Evolutionary conservation across 2,888 invertebrate genomes (phyloP).

Genomic region (Troglohyphantes excavatus): DNA sequence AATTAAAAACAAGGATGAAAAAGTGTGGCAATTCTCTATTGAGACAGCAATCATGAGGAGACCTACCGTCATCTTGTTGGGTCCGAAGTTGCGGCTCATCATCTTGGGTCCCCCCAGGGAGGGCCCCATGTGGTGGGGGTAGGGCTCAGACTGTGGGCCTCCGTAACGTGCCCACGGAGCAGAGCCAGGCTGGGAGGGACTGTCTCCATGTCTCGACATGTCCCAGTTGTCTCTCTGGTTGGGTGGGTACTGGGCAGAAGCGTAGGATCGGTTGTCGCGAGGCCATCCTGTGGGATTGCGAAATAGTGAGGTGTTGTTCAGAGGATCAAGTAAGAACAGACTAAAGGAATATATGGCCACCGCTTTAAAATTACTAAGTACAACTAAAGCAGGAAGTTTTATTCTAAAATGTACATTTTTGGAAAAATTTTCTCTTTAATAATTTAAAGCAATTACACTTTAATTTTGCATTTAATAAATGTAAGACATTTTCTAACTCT

Average conservation of each 20-base stretch:
- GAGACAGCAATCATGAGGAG: not conserved
- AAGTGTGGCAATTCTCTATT: not conserved
- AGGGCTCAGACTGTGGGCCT: slow-evolving; percentile 44
- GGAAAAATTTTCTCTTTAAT: too few relatives aligned
- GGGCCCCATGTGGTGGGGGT: slow-evolving; percentile 42
- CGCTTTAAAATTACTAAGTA: not conserved
- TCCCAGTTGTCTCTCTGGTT: slow-evolving; percentile 73
- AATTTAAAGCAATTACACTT: too few relatives aligned
- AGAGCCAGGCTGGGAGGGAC: slow-evolving; percentile 40
- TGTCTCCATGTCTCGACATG: too few relatives aligned
- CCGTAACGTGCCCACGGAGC: slow-evolving; percentile 55
- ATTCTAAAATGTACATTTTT: too few relatives aligned
- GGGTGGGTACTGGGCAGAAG: slow-evolving; percentile 67
- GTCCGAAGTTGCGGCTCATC: slow-evolving; percentile 62
- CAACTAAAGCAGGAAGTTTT: too few relatives aligned
- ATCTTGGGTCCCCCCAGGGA: slow-evolving; percentile 74
- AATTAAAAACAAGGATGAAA: not conserved
- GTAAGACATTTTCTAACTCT: too few relatives aligned
- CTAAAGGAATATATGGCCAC: not conserved
- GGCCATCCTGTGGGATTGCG: slow-evolving; percentile 73
- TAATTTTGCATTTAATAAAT: too few relatives aligned
- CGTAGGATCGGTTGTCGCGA: slow-evolving; percentile 70
- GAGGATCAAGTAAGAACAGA: not conserved
- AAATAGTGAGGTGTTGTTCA: not conserved
- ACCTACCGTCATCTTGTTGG: slow-evolving; percentile 74